phyloP scores from a whole-genome alignment of 2,888 invertebrate species.

The Torymus aiolomorphi region DNA sequence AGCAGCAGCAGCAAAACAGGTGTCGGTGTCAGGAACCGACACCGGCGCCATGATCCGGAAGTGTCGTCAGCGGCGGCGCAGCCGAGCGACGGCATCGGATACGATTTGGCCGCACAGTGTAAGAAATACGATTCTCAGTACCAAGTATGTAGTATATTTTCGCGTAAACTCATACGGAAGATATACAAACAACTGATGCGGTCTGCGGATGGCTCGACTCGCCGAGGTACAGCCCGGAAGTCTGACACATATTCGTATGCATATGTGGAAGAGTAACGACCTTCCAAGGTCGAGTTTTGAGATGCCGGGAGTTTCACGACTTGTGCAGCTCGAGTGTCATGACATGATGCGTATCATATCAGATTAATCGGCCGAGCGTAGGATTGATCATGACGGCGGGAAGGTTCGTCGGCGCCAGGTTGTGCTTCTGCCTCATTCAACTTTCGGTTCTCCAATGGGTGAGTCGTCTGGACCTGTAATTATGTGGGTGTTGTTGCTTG shows the following conservation, averaged over 20 bases:
- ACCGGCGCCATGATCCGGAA: conserved; percentile 23
- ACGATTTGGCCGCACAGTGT: background rate
- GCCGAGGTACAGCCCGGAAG: too few relatives aligned
- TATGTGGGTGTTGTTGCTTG: too few relatives aligned
- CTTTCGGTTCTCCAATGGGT: conserved; percentile 31
- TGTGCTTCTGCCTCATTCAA: conserved; percentile 14
- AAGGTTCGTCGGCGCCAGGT: background rate
- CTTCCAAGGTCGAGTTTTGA: too few relatives aligned
- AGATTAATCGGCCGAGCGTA: too few relatives aligned
- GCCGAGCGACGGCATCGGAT: background rate
- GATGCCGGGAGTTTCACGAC: too few relatives aligned
- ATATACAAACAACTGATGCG: conserved; percentile 21
- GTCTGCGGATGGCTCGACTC: background rate
- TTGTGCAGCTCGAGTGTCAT: too few relatives aligned
- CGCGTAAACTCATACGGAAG: conserved; percentile 42
- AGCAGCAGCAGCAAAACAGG: conserved; percentile 3
- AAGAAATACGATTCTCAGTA: background rate
- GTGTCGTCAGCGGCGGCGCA: too few relatives aligned
- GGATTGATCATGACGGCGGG: too few relatives aligned
- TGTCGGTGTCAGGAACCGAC: background rate
- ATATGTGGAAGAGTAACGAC: background rate
- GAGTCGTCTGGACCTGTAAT: background rate
- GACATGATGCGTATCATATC: too few relatives aligned
- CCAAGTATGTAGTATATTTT: background rate
- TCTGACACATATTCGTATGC: background rate